These are phyloP conservation scores for Epinephelus awoara DNA, from an alignment of 2,797 vertebrate species.

Conservation along the genomic window DNA sequence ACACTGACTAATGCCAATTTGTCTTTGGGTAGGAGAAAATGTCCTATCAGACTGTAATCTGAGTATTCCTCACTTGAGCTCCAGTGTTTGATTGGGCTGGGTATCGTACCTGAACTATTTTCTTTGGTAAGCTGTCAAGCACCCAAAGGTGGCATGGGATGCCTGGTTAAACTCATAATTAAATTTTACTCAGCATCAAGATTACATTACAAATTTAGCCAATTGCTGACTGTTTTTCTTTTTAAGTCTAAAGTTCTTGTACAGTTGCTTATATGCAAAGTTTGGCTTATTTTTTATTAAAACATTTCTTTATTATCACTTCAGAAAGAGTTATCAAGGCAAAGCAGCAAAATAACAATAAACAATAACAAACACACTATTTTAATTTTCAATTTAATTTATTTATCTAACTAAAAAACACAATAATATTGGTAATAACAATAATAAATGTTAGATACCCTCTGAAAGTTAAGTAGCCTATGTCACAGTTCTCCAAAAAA, in stretches of 20 bases:
- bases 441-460: no score
- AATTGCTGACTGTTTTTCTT: no score
- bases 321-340: background rate
- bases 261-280: background rate
- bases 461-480: no score
- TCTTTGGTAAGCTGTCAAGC: background rate
- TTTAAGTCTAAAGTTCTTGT: background rate
- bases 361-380: background rate
- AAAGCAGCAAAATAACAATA: background rate
- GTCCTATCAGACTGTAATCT: background rate
- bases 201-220: background rate
- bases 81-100: background rate
- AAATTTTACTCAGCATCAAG: background rate
- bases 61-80: background rate
- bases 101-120: background rate
- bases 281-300: background rate
- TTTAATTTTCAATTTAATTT: no score
- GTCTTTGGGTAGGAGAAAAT: background rate
- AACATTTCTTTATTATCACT: background rate
- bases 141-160: no score
- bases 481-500: no score
- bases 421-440: no score
- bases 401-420: no score
- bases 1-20: background rate
- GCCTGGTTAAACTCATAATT: background rate